phyloP scores from a whole-genome alignment of 2,797 vertebrate species.

The Characodon lateralis region DNA sequence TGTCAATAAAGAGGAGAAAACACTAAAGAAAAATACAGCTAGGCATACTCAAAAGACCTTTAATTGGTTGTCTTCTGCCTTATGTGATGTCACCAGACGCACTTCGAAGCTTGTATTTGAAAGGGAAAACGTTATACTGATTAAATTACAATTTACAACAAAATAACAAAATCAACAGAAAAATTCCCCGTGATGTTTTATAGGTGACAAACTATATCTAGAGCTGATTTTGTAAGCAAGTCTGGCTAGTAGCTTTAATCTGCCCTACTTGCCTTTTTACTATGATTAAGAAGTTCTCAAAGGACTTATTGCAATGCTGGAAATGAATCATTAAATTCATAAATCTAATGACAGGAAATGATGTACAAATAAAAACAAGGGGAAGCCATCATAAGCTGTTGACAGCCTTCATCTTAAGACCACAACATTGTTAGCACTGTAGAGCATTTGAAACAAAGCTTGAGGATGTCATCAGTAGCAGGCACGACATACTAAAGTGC shows the following conservation, averaged over 20 bases:
- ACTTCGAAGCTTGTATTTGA: neutral
- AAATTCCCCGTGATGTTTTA: no score
- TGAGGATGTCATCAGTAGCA: slow-evolving; percentile 50
- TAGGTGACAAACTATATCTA: neutral
- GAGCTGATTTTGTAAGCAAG: neutral
- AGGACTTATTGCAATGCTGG: neutral
- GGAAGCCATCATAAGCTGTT: neutral
- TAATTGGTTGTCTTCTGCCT: neutral
- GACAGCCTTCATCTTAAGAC: neutral
- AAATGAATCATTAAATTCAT: neutral
- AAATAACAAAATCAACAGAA: no score
- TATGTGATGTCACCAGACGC: neutral
- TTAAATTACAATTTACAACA: no score
- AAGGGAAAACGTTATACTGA: no score
- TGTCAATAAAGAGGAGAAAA: neutral
- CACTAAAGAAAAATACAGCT: neutral
- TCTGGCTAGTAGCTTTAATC: neutral
- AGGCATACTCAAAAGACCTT: neutral
- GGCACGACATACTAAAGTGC: slow-evolving; percentile 54
- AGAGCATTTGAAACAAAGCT: slow-evolving; percentile 41
- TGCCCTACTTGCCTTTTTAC: no score
- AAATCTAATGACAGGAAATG: neutral
- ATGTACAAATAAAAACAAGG: neutral
- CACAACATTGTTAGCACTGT: neutral
- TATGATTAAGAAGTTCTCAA: no score